A percentile compares a stretch with the other conserved stretches of the same genome.
Evolutionary conservation across 92 coral and sea anemone genomes (phyloP).

Genomic region (Chrysogorgia sp.): DNA sequence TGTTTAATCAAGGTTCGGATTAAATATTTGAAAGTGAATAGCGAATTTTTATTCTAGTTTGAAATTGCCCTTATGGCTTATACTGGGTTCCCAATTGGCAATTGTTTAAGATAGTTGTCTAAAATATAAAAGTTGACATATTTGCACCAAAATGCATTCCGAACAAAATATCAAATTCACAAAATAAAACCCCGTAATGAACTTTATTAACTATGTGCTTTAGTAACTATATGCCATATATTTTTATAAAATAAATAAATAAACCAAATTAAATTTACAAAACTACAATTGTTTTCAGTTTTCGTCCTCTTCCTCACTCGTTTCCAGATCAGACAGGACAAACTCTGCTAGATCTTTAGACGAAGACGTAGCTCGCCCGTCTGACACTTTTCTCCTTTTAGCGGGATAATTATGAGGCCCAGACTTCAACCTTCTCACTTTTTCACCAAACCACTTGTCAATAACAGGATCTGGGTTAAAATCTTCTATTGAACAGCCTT

Average conservation of each 20-base stretch:
- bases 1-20: too few relatives aligned
- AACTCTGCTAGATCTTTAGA: neutral
- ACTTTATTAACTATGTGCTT: neutral
- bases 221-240: too few relatives aligned
- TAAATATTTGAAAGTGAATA: too few relatives aligned
- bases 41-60: too few relatives aligned
- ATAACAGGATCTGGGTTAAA: neutral
- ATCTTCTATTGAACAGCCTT: constrained; percentile 1
- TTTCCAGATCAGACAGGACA: neutral
- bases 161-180: too few relatives aligned
- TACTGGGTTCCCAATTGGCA: too few relatives aligned
- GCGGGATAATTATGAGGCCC: neutral
- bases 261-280: neutral
- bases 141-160: too few relatives aligned
- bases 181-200: too few relatives aligned
- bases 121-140: too few relatives aligned
- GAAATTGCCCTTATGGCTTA: too few relatives aligned
- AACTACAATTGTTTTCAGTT: neutral
- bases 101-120: too few relatives aligned
- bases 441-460: neutral
- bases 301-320: neutral
- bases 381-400: neutral
- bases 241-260: too few relatives aligned
- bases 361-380: neutral
- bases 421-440: neutral